Base-by-base conservation (phyloP, 2,888 invertebrate species). In the Drosophila gaucha region DNA sequence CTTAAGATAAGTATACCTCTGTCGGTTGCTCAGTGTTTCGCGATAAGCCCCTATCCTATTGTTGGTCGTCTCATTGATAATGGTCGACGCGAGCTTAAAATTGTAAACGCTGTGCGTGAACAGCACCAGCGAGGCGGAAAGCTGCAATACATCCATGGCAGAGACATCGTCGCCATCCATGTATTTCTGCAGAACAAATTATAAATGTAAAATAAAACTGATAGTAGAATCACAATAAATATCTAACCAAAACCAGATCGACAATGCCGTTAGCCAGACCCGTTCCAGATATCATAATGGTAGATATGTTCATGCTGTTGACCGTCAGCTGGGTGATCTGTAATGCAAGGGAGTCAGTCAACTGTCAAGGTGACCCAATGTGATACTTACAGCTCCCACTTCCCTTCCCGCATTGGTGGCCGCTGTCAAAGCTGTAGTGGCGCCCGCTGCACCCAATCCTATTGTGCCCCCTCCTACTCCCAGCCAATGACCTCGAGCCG, bases 61-160 rank as follows among this genome's bases (percentile, higher is more conserved):
- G 22, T 79, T 78, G 46, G 74, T 78, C 12, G 88, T 78, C n/a
- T 87, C 74, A 3, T 50, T 67, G 35, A 90, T 80, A 18, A 91
- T 89, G 20, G 72, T 83, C 10, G 89, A 88, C 1, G 91, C 91
- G 30, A 90, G 74, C 31, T 86, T 88, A 33, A 91, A 91, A 58
- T 91, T 91, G 58, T 68, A 84, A 1, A 88, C 78, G 16, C 91
- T 91, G 72, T 91, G 89, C 0, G 91, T 91, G 56, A 91, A 89
- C 3, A 91, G 49, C 10, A 89, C 85, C 38, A 91, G 63, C 1
- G 91, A 91, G 9, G 89, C 85, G 3, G 90, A 89, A 4, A 91
- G 50, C 67, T 91, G 91, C 2, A 87, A 20, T 0, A 69, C 9
- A 26, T 91, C 90, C 52, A 91, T 51, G 10, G 67, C 1, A 8